Conservation (phyloP, 2,888 invertebrate species). For the Hylaea fasciaria region DNA sequence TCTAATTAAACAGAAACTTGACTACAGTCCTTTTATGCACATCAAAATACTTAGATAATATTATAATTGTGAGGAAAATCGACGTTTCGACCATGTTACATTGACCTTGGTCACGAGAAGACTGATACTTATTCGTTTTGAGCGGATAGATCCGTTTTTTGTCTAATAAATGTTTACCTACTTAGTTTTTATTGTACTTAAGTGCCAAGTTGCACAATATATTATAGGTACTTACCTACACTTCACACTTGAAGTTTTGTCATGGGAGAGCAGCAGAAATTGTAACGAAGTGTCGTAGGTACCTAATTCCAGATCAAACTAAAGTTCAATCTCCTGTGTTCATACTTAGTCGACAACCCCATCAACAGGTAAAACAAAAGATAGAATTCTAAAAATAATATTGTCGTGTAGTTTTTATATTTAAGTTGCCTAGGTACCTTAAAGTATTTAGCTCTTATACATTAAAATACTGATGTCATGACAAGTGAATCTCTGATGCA, state of each 20-base stretch:
- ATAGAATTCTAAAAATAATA: slow-evolving; percentile 7
- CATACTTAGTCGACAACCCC: background rate
- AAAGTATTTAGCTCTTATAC: slow-evolving; percentile 3
- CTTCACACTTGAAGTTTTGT: slow-evolving; percentile 35
- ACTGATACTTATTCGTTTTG: too few species aligned
- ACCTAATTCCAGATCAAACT: background rate
- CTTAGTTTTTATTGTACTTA: slow-evolving; percentile 50
- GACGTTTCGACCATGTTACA: too few species aligned
- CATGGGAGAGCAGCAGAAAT: slow-evolving; percentile 20
- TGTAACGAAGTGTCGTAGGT: background rate
- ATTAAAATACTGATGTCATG: slow-evolving; percentile 33
- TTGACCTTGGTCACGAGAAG: too few species aligned
- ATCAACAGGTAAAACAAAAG: background rate
- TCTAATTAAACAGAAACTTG: too few species aligned
- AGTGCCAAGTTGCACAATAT: slow-evolving; percentile 50
- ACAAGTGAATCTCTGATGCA: slow-evolving; percentile 43
- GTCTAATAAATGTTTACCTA: too few species aligned
- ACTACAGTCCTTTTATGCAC: too few species aligned
- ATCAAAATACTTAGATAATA: too few species aligned
- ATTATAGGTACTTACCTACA: too few species aligned
- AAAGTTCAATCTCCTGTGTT: slow-evolving; percentile 17
- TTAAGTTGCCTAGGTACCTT: too few species aligned
- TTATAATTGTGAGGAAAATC: too few species aligned
- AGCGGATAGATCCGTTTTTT: too few species aligned
- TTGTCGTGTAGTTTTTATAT: background rate